Conservation (phyloP, 2,797 vertebrate species). For the Cetoscarus ocellatus region DNA sequence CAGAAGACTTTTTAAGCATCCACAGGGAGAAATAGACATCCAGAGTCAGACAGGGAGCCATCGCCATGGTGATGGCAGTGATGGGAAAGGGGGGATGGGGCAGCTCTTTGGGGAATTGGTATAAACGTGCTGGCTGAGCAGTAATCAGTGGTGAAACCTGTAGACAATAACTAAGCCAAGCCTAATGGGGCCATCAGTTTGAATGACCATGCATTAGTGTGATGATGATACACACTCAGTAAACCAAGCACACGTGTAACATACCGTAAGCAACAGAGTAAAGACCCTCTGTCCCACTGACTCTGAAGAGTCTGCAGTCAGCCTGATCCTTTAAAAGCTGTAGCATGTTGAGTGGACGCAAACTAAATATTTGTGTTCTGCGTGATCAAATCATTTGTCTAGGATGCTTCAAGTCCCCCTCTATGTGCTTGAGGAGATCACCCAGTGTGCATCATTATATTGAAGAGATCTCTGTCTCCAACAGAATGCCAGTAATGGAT, state of each 20-base stretch:
- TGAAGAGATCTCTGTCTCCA: conserved; percentile 51
- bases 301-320: conserved; percentile 5
- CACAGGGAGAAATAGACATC: conserved; percentile 47
- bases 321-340: conserved; percentile 30
- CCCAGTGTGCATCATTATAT: conserved; percentile 23
- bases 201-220: conserved; percentile 47
- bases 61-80: conserved; percentile 67
- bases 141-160: conserved; percentile 66
- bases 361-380: conserved; percentile 27
- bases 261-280: conserved; percentile 5
- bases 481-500: conserved; percentile 50
- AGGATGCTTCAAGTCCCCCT: conserved; percentile 33
- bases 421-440: conserved; percentile 34
- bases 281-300: not conserved
- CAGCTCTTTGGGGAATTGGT: conserved; percentile 54
- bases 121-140: conserved; percentile 56
- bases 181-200: conserved; percentile 49
- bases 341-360: conserved; percentile 36
- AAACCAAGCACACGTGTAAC: conserved; percentile 28
- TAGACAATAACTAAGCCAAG: conserved; percentile 57
- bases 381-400: conserved; percentile 32
- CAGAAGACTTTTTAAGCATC: no score
- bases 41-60: conserved; percentile 52
- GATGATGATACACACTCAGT: conserved; percentile 29
- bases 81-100: conserved; percentile 36